These are phyloP conservation scores for Hylaeus volcanicus DNA, from an alignment of 1,140 invertebrate species.

Conservation along the genomic window DNA sequence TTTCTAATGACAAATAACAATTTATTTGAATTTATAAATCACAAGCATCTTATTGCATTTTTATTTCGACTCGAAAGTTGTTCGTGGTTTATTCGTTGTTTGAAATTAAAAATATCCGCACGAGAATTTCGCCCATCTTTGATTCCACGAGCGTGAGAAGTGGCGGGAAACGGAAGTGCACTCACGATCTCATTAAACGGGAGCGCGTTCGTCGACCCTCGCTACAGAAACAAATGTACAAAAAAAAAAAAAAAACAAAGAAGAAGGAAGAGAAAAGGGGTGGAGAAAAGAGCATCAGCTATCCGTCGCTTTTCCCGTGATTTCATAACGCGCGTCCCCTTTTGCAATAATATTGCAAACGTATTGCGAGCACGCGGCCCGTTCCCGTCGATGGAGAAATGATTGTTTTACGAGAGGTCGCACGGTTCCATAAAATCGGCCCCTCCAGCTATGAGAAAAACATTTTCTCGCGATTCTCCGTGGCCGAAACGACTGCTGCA, in stretches of 20 bases:
- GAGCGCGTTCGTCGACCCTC: not conserved
- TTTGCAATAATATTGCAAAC: slow-evolving; percentile 50
- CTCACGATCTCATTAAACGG: slow-evolving; percentile 4
- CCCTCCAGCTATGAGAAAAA: slow-evolving; percentile 45
- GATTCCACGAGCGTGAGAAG: not conserved
- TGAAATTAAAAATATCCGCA: no score
- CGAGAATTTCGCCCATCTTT: not conserved
- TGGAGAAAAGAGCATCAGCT: no score
- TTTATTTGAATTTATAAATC: no score
- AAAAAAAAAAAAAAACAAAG: not conserved
- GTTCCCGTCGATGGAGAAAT: slow-evolving; percentile 49
- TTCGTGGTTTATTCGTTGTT: no score
- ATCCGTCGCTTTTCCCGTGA: not conserved
- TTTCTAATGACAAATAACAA: no score
- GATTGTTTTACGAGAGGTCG: slow-evolving; percentile 57
- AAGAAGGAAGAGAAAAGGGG: not conserved
- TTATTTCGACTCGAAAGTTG: no score
- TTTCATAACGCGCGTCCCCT: slow-evolving; percentile 50
- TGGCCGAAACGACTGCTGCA: slow-evolving; percentile 23
- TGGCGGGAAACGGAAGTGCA: not conserved
- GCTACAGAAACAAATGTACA: not conserved
- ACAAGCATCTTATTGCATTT: no score
- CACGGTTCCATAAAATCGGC: slow-evolving; percentile 43
- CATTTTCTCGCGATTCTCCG: slow-evolving; percentile 41
- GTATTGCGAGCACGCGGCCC: slow-evolving; percentile 44